Percentiles rank a stretch among this genome's conserved stretches.
Evolutionary conservation across 2,113 vertebrate genomes (phyloP).

Genomic region (Pitta sordida): DNA sequence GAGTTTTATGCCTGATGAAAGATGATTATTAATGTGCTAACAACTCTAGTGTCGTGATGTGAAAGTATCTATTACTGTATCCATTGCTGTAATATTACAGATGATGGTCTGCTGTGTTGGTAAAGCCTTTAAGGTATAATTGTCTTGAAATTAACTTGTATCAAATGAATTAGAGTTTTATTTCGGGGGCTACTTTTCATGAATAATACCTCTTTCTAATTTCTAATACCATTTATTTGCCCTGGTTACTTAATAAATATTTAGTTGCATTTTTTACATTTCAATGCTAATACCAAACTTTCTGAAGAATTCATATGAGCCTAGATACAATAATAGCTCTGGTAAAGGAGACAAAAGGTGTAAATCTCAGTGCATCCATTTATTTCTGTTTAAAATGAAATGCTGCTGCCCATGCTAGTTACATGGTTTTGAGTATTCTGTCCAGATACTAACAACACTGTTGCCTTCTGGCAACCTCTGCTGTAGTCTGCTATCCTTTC

Average conservation of each 20-base stretch:
- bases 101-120: background rate
- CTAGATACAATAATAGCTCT: background rate
- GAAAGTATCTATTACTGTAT: background rate
- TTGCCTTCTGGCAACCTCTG: background rate
- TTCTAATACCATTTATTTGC: background rate
- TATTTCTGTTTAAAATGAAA: background rate
- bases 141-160: background rate
- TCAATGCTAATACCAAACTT: background rate
- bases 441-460: background rate
- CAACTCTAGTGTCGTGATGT: conserved; percentile 13
- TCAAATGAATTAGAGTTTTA: background rate
- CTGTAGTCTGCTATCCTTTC: background rate
- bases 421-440: background rate
- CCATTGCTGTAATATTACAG: background rate
- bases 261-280: background rate
- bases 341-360: background rate
- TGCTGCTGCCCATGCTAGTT: background rate
- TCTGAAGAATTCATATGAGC: background rate
- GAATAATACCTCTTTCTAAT: background rate
- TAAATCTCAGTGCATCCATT: background rate
- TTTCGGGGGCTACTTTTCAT: background rate
- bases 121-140: background rate
- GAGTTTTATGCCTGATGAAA: conserved; percentile 68
- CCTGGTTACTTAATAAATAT: background rate
- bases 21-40: conserved; percentile 70